These are phyloP conservation scores for Taurulus bubalis DNA, from an alignment of 2,113 vertebrate species.

Conservation along the genomic window DNA sequence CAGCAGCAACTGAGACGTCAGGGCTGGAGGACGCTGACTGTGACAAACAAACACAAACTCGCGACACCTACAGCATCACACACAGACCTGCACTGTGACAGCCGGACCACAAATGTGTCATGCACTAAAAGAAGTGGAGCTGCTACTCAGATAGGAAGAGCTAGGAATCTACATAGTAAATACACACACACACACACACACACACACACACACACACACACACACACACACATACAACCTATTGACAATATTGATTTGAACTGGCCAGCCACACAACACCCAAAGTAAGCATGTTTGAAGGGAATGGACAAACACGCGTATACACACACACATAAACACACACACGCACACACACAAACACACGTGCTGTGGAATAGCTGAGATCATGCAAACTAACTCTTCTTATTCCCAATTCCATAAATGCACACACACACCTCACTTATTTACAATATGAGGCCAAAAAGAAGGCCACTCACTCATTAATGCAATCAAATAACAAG, in stretches of 20 bases:
- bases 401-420: conserved; percentile 46
- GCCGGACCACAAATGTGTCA: conserved; percentile 17
- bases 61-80: conserved; percentile 34
- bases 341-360: conserved; percentile 23
- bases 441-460: conserved; percentile 50
- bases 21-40: conserved; percentile 37
- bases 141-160: conserved; percentile 49
- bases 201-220: conserved; percentile 13
- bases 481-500: conserved; percentile 58
- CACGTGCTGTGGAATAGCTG: conserved; percentile 32
- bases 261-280: conserved; percentile 54
- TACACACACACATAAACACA: conserved; percentile 32
- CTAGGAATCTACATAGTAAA: conserved; percentile 52
- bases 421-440: conserved; percentile 42
- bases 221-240: conserved; percentile 26
- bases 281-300: conserved; percentile 60
- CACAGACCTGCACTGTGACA: conserved; percentile 16
- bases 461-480: conserved; percentile 41
- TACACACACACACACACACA: conserved; percentile 29
- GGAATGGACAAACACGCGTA: conserved; percentile 37
- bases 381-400: conserved; percentile 66
- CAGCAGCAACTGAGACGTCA: conserved; percentile 35
- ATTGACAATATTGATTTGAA: conserved; percentile 71
- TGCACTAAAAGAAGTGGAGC: conserved; percentile 33
- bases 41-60: conserved; percentile 55